Evolutionary conservation across 2,797 vertebrate genomes (phyloP).

Genomic region (Bovichtus diacanthus): DNA sequence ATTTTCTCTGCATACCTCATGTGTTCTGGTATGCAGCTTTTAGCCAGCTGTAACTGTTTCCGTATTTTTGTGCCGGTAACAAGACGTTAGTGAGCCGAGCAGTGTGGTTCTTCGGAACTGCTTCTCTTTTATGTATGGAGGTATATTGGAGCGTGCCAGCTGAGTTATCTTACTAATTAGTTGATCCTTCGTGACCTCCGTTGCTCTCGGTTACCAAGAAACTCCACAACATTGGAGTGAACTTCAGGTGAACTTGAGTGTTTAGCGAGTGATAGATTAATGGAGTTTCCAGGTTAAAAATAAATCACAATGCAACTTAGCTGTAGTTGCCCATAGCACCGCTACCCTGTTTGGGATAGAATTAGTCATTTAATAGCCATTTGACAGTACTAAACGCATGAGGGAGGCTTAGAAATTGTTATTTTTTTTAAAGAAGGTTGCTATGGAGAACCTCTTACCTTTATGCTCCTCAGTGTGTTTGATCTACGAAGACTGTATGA

Average conservation of each 20-base stretch:
- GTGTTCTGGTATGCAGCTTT: neutral
- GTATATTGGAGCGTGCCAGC: conserved; percentile 20
- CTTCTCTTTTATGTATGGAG: neutral
- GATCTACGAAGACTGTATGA: conserved; percentile 1
- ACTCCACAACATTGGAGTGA: conserved; percentile 21
- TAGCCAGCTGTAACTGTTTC: conserved; percentile 7
- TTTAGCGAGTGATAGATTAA: conserved; percentile 15
- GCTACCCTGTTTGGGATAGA: neutral
- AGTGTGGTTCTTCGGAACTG: neutral
- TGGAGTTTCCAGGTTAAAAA: conserved; percentile 18
- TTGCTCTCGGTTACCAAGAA: conserved; percentile 46
- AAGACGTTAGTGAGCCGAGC: neutral
- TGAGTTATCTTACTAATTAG: conserved; percentile 47
- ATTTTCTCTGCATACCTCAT: conserved; percentile 16
- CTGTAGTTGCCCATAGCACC: neutral
- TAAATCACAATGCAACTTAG: neutral
- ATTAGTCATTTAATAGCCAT: neutral
- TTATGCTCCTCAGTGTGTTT: neutral
- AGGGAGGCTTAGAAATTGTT: neutral
- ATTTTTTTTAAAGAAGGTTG: too few relatives aligned
- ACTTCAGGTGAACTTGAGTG: conserved; percentile 25
- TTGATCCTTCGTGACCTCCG: conserved; percentile 45
- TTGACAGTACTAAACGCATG: neutral
- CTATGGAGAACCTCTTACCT: neutral
- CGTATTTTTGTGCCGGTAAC: conserved; percentile 6